Evolutionary conservation across 1,140 invertebrate genomes (phyloP), one percentile per base, ranked within the genome.

Genomic region (Plectrocnemia conspersa): DNA sequence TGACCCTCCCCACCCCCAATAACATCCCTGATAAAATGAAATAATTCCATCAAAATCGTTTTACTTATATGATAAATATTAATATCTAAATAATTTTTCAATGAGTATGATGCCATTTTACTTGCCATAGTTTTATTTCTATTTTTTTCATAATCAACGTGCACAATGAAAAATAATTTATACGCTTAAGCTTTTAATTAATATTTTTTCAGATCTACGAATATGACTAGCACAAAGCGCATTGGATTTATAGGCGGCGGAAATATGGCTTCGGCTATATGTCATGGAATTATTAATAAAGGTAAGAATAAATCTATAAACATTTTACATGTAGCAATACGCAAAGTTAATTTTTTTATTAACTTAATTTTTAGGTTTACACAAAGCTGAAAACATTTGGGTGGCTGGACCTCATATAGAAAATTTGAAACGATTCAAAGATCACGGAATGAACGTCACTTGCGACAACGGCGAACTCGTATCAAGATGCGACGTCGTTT

Each of bases 191-290:
- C n/a, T n/a, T n/a, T n/a, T n/a, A n/a, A n/a, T n/a, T n/a, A n/a
- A n/a, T n/a, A n/a, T n/a, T n/a, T n/a, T n/a, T n/a, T n/a, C n/a
- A n/a, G n/a, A n/a, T n/a, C n/a, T n/a, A n/a, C n/a, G n/a, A n/a
- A 45, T 13, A 45, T 45, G 42, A 13, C 3, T 27, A 2, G n/a
- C 1, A 6, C 1, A 6, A 38, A 25, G 24, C 11, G 19, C 57
- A 71, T 97, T 59, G 93, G 93, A 54, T 97, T 97, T 74, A 86
- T 97, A 65, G 93, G 93, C 9, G 90, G 90, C 56, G 93, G 93
- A 47, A 91, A 93, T 73, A 96, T 97, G 89, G 91, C 93, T 11
- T 86, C 85, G 68, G 91, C 92, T 9, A 88, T 97, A 64, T 83
- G 82, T 16, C 78, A 83, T 64, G 88, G 89, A 29, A 81, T 97